These are phyloP conservation scores for Acipenser oxyrinchus DNA, from an alignment of 2,797 vertebrate species.

Conservation along the genomic window DNA sequence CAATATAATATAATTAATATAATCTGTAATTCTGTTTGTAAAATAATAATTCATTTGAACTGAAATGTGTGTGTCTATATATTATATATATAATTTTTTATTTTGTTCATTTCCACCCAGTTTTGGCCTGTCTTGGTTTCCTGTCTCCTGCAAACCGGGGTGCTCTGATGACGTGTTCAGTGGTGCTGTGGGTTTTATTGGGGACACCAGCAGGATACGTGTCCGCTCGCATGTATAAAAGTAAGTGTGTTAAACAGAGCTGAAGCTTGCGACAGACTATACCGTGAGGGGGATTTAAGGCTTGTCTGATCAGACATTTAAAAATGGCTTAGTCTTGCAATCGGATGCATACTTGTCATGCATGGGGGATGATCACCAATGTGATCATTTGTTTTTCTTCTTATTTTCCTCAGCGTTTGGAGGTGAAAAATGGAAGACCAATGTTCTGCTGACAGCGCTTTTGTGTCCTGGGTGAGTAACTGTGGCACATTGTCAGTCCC, in stretches of 20 bases:
- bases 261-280: background rate
- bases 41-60: no score
- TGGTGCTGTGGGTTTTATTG: constrained; percentile 81
- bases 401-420: constrained; percentile 63
- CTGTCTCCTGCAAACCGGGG: constrained; percentile 86
- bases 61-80: no score
- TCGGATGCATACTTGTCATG: no score
- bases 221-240: constrained; percentile 81
- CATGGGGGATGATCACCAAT: no score
- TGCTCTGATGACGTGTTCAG: constrained; percentile 79
- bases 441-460: constrained; percentile 78
- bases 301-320: no score
- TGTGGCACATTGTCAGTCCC: background rate
- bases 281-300: no score
- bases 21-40: no score
- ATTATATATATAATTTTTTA: background rate
- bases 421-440: constrained; percentile 86
- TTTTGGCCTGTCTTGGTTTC: constrained; percentile 95
- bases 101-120: constrained; percentile 41
- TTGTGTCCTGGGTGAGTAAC: constrained; percentile 76
- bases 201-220: constrained; percentile 81
- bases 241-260: constrained; percentile 46
- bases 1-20: no score
- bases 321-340: no score
- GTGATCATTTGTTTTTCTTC: background rate